These are phyloP conservation scores for Xenus cinereus DNA, from an alignment of 2,113 vertebrate species.

Conservation along the genomic window DNA sequence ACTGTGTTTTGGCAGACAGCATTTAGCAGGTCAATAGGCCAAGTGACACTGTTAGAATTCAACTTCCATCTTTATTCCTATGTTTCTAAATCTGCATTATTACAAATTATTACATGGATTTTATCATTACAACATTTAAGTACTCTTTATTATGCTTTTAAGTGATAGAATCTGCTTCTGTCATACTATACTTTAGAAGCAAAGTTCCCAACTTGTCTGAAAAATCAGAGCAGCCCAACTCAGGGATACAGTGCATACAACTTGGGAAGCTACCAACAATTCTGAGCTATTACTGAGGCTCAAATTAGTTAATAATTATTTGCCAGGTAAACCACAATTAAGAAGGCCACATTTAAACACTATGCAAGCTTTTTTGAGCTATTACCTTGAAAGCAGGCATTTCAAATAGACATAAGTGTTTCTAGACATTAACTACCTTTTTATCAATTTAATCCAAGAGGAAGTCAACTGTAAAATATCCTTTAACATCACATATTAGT, in stretches of 20 bases:
- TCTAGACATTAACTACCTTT: background rate
- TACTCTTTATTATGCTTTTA: background rate
- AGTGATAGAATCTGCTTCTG: background rate
- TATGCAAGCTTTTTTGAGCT: background rate
- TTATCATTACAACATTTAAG: background rate
- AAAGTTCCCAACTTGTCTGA: background rate
- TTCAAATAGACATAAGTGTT: background rate
- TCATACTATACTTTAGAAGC: background rate
- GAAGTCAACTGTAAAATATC: background rate
- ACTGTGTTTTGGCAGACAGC: background rate
- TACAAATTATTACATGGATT: background rate
- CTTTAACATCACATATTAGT: background rate
- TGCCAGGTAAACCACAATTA: background rate
- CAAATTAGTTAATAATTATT: background rate
- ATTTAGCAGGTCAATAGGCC: background rate
- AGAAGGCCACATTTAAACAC: background rate
- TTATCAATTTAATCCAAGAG: background rate
- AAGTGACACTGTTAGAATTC: background rate
- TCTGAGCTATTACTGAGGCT: background rate
- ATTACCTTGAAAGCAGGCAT: background rate
- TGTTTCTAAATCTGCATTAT: background rate
- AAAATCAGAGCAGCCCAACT: background rate
- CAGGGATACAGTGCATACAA: background rate
- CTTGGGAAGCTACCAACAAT: background rate
- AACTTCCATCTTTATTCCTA: background rate